Percentiles rank a stretch among this genome's conserved stretches.
phyloP scores from a whole-genome alignment of 92 coral and sea anemone species.

The Phymanthus crucifer region DNA sequence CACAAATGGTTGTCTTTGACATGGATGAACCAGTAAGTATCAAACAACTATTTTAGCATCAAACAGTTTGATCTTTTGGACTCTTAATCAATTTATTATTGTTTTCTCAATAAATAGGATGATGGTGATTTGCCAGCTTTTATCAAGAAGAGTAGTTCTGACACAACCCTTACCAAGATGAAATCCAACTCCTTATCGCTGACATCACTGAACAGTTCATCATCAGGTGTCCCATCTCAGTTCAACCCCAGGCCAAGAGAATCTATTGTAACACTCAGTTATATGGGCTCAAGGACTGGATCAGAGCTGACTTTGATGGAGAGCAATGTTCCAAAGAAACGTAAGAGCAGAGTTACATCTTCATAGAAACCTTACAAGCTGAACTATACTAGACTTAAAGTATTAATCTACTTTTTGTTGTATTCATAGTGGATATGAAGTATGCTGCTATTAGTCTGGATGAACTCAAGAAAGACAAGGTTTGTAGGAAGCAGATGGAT shows the following conservation, averaged over 20 bases:
- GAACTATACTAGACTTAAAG: background rate
- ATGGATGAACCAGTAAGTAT: slow-evolving; percentile 79
- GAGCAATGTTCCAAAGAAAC: slow-evolving; percentile 76
- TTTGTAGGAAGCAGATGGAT: slow-evolving; percentile 7
- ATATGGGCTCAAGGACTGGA: slow-evolving; percentile 62
- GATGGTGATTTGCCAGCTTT: slow-evolving; percentile 30
- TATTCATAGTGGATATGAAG: slow-evolving; percentile 68
- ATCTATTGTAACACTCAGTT: slow-evolving; percentile 77
- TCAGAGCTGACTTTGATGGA: slow-evolving; percentile 67
- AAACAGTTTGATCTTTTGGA: too few relatives aligned
- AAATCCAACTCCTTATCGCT: slow-evolving; percentile 59
- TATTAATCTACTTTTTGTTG: background rate
- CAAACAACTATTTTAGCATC: too few relatives aligned
- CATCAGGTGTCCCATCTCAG: slow-evolving; percentile 47
- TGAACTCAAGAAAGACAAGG: slow-evolving; percentile 93
- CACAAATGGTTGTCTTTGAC: slow-evolving; percentile 85
- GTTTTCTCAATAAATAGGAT: slow-evolving; percentile 8
- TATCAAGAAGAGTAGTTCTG: slow-evolving; percentile 38
- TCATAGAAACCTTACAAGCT: background rate
- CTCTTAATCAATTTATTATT: background rate
- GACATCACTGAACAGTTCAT: slow-evolving; percentile 50
- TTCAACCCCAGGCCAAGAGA: slow-evolving; percentile 66
- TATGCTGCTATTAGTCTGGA: slow-evolving; percentile 76
- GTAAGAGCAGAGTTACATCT: slow-evolving; percentile 37
- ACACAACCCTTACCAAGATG: slow-evolving; percentile 52